A percentile compares a stretch with the other conserved stretches of the same genome.
These are phyloP conservation scores for Branchinecta sandiegonensis DNA, from an alignment of 2,888 invertebrate genomes.

Conservation along the genomic window DNA sequence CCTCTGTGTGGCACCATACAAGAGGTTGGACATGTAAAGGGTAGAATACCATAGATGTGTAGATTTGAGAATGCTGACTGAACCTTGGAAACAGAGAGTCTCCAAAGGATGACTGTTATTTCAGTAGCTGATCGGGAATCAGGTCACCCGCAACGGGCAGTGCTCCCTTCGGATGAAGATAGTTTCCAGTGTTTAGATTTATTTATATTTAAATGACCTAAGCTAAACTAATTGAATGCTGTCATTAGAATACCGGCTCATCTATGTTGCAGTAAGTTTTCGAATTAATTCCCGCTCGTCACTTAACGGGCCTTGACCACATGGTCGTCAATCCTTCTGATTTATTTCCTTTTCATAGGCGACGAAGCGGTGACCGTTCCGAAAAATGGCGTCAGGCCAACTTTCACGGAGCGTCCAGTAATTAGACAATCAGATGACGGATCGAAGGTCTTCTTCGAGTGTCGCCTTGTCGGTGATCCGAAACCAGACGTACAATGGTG, in stretches of 20 bases:
- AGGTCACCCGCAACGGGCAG: no score
- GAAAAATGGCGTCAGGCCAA: constrained; percentile 85
- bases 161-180: no score
- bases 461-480: constrained; percentile 92
- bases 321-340: background rate
- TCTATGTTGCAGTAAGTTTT: no score
- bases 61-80: no score
- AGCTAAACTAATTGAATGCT: constrained; percentile 15
- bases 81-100: no score
- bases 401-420: constrained; percentile 93
- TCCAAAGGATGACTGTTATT: no score
- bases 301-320: no score
- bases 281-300: no score
- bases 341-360: constrained; percentile 36
- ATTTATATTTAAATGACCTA: background rate
- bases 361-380: constrained; percentile 92
- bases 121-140: no score
- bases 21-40: no score
- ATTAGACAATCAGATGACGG: constrained; percentile 94
- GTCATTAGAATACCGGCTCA: background rate
- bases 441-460: constrained; percentile 87
- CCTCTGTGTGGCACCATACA: no score
- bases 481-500: constrained; percentile 87
- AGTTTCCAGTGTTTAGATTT: background rate
- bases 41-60: no score